Evolutionary conservation across 2,113 vertebrate genomes (phyloP), one percentile per base, ranked within the genome.

Genomic region (Rhynchomys soricoides): DNA sequence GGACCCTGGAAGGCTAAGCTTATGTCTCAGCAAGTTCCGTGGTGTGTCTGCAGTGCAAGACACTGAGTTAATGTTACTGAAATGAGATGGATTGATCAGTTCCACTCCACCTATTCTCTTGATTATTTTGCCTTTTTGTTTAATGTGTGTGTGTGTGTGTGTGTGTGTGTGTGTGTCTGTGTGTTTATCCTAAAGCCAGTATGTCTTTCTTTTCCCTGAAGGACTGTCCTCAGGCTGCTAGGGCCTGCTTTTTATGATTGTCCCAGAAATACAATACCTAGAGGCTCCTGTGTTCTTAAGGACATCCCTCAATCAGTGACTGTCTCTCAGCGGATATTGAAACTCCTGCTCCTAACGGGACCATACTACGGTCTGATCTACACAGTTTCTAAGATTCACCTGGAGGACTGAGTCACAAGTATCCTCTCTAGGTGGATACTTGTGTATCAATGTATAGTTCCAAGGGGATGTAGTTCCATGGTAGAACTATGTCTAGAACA

Each of bases 41-140:
- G 1, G 6, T 0, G 55, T 2, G 31, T 64, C 64, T 52, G 1
- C 24, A 2, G 0, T 13, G 17, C 3, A 26, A 37, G 57, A 26
- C 8, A 12, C 15, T 50, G 26, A 37, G 50, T 17, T 29, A 10
- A 34, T 17, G 31, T 52, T 13, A 43, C 11, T 52, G 82, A 75
- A 5, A 48, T 57, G 71, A 29, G 2, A 34, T 10, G 17, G 81
- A 34, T 29, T 37, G 3, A 10, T 29, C 66, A 29, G 50, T 7
- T 4, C 55, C 66, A 85, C 26, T 13, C 19, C 21, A 3, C 0
- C 21, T 82, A 5, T 2, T n/a, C 70, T 78, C 78, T 74, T 45
- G 43, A 34, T 16, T 31, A 17, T 77, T 15, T 15, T 16, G 55
- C 8, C 1, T 40, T n/a, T 83, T 70, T 70, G 26, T 52, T 83